Evolutionary conservation across 2,113 vertebrate genomes (phyloP).

Genomic region (Misgurnus mizolepis): DNA sequence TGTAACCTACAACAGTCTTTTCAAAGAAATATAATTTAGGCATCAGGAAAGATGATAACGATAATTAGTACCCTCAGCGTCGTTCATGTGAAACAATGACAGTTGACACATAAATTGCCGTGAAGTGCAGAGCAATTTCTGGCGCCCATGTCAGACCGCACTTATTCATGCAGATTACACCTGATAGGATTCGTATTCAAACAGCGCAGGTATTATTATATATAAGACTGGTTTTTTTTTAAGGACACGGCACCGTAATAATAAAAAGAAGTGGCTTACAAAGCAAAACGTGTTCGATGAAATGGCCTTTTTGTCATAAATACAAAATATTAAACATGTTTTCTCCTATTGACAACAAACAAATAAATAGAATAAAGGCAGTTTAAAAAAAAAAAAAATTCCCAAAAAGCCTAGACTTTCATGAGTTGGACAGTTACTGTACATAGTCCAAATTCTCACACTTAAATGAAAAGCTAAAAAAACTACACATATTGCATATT

Average conservation of each 20-base stretch:
- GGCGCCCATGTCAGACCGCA: slow-evolving; percentile 68
- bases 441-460: too few species aligned
- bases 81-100: slow-evolving; percentile 68
- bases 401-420: too few species aligned
- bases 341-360: too few species aligned
- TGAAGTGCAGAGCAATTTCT: slow-evolving; percentile 75
- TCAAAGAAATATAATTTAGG: slow-evolving; percentile 46
- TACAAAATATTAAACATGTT: background rate
- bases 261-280: background rate
- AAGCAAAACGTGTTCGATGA: background rate
- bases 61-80: slow-evolving; percentile 75
- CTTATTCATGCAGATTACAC: slow-evolving; percentile 70
- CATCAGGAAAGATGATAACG: slow-evolving; percentile 59
- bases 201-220: slow-evolving; percentile 48
- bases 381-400: too few species aligned
- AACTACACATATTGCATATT: too few species aligned
- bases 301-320: slow-evolving; percentile 3
- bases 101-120: slow-evolving; percentile 80
- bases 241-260: background rate
- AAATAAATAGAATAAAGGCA: too few species aligned
- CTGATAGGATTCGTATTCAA: slow-evolving; percentile 70
- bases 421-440: too few species aligned
- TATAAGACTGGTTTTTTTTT: slow-evolving; percentile 10
- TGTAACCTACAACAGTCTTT: slow-evolving; percentile 36
- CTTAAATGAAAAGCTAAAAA: too few species aligned